Base-by-base conservation (phyloP, 2,113 vertebrate genomes). In the Alaudala cheleensis region DNA sequence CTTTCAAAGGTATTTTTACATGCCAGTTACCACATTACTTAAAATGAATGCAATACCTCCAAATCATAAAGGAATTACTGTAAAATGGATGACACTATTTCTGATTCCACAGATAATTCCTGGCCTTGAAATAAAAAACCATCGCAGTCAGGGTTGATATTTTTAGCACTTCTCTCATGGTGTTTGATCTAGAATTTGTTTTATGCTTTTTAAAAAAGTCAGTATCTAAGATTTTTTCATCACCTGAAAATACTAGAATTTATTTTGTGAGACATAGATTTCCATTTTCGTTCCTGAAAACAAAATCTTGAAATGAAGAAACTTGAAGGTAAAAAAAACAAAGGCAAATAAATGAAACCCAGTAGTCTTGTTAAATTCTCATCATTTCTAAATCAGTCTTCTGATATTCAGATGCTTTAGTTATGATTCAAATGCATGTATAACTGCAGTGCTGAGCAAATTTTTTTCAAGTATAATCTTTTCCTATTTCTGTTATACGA, bases 21-120 rank as follows among this genome's bases (percentile, higher is more conserved):
- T 19, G 8, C 29, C 16, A 73, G 29, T 65, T 67, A 47, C 21
- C 12, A 86, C 64, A 86, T 42, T 19, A 23, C 17, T n/a, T 31
- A 65, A 47, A 80, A 56, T 10, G 0, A 77, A 26, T 3, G 1
- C 9, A 56, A 28, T 20, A n/a, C 1, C 4, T 65, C 10, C 14
- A 80, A 72, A 72, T 39, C 6, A 4, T 72, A 80, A 76, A 54
- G 7, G 6, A 83, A 64, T 67, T 12, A 34, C 12, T 81, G 16
- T 37, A 53, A 93, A 91, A 70, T 53, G 3, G 6, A 69, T 91
- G 6, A 14, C 11, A 60, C 5, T 49, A 3, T 8, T 67, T 76
- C 22, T 47, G 40, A 72, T 47, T 56, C 19, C 20, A 57, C 13
- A 61, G 54, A 57, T 34, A 56, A 33, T 49, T 28, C 11, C 9